phyloP scores from a whole-genome alignment of 2,888 invertebrate genomes.

The Gari tellinella region DNA sequence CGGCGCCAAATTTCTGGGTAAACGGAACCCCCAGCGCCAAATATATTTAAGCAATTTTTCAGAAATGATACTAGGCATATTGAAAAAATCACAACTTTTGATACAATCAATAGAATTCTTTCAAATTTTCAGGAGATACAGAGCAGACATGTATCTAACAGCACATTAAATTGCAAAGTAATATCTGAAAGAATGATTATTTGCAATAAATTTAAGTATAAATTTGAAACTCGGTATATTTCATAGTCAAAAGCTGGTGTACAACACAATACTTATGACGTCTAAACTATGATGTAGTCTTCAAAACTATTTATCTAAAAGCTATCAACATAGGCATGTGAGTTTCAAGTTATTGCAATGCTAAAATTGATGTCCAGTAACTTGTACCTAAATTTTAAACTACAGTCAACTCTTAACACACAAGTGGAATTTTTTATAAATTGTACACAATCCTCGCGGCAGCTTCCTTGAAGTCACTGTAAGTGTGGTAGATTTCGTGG shows the following conservation, averaged over 20 bases:
- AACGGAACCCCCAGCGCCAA: neutral
- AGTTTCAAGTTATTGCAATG: too few species aligned
- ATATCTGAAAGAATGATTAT: neutral
- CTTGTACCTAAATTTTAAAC: too few species aligned
- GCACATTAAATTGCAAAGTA: neutral
- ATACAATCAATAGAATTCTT: neutral
- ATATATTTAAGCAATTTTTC: neutral
- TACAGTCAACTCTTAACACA: too few species aligned
- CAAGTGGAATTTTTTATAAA: neutral
- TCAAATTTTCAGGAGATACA: neutral
- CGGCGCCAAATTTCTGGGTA: conserved; percentile 1
- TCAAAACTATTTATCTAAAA: too few species aligned
- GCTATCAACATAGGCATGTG: too few species aligned
- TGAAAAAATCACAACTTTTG: neutral
- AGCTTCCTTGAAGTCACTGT: conserved; percentile 18
- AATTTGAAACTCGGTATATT: too few species aligned
- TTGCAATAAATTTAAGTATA: too few species aligned
- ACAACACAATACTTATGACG: too few species aligned
- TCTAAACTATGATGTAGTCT: too few species aligned
- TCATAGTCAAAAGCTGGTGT: too few species aligned
- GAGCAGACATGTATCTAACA: neutral
- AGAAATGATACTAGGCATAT: neutral
- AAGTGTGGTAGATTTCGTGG: conserved; percentile 37
- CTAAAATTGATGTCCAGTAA: too few species aligned
- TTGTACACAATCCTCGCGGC: conserved; percentile 22